These are phyloP conservation scores for Riparia riparia DNA, from an alignment of 2,113 vertebrate species.

Conservation along the genomic window DNA sequence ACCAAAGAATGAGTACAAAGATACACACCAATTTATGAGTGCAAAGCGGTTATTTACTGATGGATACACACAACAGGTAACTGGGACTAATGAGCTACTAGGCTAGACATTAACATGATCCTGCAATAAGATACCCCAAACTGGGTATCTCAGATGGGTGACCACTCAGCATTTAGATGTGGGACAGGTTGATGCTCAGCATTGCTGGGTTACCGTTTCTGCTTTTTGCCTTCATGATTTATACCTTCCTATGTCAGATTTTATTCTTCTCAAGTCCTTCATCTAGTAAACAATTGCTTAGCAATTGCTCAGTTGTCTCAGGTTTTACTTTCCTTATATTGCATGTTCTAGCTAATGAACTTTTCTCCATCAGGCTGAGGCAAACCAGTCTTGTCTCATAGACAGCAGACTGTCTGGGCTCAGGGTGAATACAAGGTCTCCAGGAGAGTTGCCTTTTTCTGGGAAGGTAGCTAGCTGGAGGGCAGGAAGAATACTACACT, in stretches of 20 bases:
- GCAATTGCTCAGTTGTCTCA: background rate
- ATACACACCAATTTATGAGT: fast-evolving
- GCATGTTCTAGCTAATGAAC: background rate
- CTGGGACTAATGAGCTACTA: background rate
- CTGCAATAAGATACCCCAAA: background rate
- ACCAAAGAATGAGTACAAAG: background rate
- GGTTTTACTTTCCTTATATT: background rate
- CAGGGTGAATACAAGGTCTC: background rate
- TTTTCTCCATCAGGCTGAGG: background rate
- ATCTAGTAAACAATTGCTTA: background rate
- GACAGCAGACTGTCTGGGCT: background rate
- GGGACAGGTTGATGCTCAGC: background rate
- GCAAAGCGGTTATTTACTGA: background rate
- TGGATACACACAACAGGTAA: background rate
- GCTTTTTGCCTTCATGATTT: background rate
- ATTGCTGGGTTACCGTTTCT: background rate
- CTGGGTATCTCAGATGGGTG: background rate
- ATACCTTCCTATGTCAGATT: background rate
- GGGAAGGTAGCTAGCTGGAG: background rate
- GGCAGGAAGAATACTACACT: background rate
- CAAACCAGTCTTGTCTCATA: background rate
- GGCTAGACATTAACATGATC: background rate
- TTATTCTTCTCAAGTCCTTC: background rate
- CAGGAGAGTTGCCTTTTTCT: background rate
- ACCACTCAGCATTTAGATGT: background rate